Base-by-base conservation (phyloP, 2,797 vertebrate species). In the Novumbra hubbsi region DNA sequence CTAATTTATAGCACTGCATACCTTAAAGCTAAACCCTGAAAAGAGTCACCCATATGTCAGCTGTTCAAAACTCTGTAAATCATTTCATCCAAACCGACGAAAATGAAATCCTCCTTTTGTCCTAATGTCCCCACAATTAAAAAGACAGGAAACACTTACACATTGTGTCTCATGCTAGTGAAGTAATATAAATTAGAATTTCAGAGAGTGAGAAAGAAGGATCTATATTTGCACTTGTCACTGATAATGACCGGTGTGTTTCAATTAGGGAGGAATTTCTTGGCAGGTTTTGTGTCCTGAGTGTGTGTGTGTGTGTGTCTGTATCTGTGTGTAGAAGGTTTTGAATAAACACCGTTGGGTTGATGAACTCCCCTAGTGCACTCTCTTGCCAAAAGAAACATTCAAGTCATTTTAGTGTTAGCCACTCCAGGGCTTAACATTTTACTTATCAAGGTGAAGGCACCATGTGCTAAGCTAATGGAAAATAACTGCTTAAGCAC, bases 251-350 rank as follows among this genome's bases (percentile, higher is more conserved):
- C 80, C 80, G 84, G 70, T 86, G 82, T 83, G 81, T 73, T 71
- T 81, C 82, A 84, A 85, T 89, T 88, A 86, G 78, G 80, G 73
- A 84, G 79, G 81, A 87, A 89, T 87, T 79, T 86, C 78, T 83
- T 84, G 75, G 77, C 85, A 88, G 72, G 76, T 71, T 86, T 76
- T 70, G 41, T 67, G 8, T 82, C 64, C 70, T 74, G 67, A 64
- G 50, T 62, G 70, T 4, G 21, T 21, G 57, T 14, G 55, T 27
- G 32, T 27, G 60, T 48, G 38, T 1, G 57, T 17, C 34, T 28
- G 57, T 3, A 21, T 27, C 32, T 41, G 55, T 14, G 70, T 19
- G 73, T 16, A 7, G 41, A 45, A 45, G 7, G 6, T 12, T 45
- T 45, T 45, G 41, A 45, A 45, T 45, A 45, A 45, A 45, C 41